Conservation (phyloP, 2,797 vertebrate species). For the Natrix natrix region DNA sequence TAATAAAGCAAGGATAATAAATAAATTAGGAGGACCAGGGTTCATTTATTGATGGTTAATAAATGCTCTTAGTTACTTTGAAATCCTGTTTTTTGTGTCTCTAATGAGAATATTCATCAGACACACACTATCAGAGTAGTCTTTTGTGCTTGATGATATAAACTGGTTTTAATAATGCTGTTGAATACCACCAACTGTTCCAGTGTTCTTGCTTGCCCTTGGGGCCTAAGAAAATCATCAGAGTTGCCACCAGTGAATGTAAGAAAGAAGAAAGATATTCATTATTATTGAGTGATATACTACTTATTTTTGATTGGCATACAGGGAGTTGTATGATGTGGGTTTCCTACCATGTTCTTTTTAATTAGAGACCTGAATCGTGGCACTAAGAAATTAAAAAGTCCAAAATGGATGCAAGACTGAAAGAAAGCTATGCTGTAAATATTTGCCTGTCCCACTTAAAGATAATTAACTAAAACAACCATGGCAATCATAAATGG, state of each 20-base stretch:
- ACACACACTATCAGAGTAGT: neutral
- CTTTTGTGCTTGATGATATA: constrained; percentile 27
- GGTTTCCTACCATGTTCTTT: constrained; percentile 13
- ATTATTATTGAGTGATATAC: neutral
- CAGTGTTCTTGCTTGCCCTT: neutral
- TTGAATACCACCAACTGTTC: neutral
- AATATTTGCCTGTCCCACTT: constrained; percentile 11
- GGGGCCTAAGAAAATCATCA: constrained; percentile 1
- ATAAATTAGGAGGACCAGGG: neutral
- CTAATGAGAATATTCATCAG: neutral
- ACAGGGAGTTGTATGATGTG: constrained; percentile 13
- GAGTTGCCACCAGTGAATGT: neutral
- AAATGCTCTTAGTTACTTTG: neutral
- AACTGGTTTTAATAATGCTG: neutral
- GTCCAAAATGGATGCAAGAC: constrained; percentile 14
- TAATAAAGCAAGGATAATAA: neutral
- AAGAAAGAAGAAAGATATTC: constrained; percentile 4
- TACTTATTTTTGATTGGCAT: constrained; percentile 4
- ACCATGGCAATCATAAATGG: constrained; percentile 15
- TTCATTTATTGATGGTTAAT: neutral
- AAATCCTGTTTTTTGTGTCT: neutral
- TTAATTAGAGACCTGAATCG: constrained; percentile 34
- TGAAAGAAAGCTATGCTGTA: constrained; percentile 4
- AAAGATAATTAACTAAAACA: constrained; percentile 22
- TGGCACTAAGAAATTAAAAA: constrained; percentile 27